Evolutionary conservation across 23 tunicate species (phyloP), one percentile per base, ranked within the genome.

Genomic region (Pegea sp.): DNA sequence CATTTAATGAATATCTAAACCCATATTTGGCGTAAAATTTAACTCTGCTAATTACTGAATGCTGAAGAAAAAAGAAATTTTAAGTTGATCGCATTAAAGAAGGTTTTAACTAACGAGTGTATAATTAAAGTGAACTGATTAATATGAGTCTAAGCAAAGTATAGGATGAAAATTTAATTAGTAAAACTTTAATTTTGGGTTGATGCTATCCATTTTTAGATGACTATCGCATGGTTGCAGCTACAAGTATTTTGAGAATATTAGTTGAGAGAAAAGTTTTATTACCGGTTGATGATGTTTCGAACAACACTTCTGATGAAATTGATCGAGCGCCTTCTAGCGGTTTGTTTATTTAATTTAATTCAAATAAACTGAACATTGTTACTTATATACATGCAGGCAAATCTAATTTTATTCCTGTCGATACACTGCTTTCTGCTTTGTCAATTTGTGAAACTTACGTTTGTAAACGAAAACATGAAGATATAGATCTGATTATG

Each of bases 381-480:
- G n/a, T n/a, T n/a, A n/a, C n/a, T n/a, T n/a, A 11, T 51, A 21
- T 29, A 21, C 21, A 55, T 44, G 20, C 46, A 84, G 95, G 58
- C 16, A 71, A 73, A 4, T 27, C 76, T 0, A 76, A 73, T 34
- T 54, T 68, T 20, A 50, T 84, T 5, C 95, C 95, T 24, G 5
- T 31, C 26, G 48, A 42, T 1, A 60, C 74, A 16, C 57, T 74
- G 5, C 58, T 52, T 13, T 49, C 70, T 11, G 95, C 95, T 29
- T 58, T 73, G 2, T 42, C 46, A 51, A 72, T 63, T 31, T 84
- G 81, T 52, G 67, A 69, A 38, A 43, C 58, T 43, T 63, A 61
- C 42, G 84, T 60, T 29, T 27, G 65, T 29, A 76, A 84, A 52
- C 71, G 95, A 28, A 68, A 73, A 4, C 95, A 84, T 31, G 95